Percentiles rank a stretch among this genome's conserved stretches.
phyloP scores from a whole-genome alignment of 2,888 invertebrate genomes.

The Ormia ochracea region DNA sequence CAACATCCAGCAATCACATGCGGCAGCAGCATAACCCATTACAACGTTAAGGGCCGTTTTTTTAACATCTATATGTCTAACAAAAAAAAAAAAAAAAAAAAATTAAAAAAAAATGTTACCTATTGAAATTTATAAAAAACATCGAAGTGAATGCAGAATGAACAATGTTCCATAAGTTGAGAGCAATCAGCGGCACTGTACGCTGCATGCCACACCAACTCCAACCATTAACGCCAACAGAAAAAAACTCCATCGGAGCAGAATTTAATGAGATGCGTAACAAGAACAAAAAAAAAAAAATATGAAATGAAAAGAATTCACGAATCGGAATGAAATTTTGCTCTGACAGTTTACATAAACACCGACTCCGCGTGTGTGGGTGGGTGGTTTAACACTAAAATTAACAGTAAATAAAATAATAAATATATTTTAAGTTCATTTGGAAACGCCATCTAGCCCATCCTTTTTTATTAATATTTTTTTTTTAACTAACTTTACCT shows the following conservation, averaged over 20 bases:
- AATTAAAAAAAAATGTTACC: slow-evolving; percentile 25
- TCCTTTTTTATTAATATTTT: too few species aligned
- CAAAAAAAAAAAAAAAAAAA: too few species aligned
- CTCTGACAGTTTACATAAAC: not conserved
- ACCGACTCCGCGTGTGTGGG: not conserved
- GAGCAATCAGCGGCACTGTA: slow-evolving; percentile 20
- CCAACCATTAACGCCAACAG: not conserved
- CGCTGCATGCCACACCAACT: slow-evolving; percentile 40
- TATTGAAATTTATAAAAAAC: slow-evolving; percentile 3
- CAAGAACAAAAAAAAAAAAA: slow-evolving; percentile 44
- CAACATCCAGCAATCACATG: slow-evolving; percentile 1
- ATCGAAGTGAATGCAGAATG: not conserved
- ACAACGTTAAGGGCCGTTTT: slow-evolving; percentile 44
- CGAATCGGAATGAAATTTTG: not conserved
- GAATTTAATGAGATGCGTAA: slow-evolving; percentile 58
- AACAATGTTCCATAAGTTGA: slow-evolving; percentile 46
- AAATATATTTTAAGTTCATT: not conserved
- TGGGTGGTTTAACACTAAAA: slow-evolving; percentile 14
- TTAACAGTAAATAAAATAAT: not conserved
- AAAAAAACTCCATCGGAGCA: slow-evolving; percentile 23
- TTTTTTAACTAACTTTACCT: too few species aligned
- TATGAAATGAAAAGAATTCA: not conserved
- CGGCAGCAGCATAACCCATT: slow-evolving; percentile 18
- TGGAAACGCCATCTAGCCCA: too few species aligned
- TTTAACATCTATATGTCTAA: too few species aligned